Percentiles rank a stretch among this genome's conserved stretches.
These are phyloP conservation scores for Cheilosia impressa DNA, from an alignment of 2,888 invertebrate genomes.

Conservation along the genomic window DNA sequence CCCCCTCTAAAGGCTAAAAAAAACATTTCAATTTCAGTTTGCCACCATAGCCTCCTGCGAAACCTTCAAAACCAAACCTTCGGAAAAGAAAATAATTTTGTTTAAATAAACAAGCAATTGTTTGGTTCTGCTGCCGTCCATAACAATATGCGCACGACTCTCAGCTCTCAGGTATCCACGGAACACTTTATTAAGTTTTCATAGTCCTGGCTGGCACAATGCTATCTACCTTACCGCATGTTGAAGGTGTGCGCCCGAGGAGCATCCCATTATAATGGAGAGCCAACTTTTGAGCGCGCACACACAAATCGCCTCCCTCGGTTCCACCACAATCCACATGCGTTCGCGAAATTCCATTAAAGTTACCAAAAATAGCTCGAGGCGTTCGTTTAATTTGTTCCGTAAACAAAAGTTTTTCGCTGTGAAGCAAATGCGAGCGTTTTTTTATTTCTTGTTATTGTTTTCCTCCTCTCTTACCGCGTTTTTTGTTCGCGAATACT, in stretches of 20 bases:
- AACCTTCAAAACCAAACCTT: background rate
- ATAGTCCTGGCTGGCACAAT: conserved; percentile 23
- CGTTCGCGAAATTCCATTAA: conserved; percentile 71
- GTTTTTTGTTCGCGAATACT: conserved; percentile 32
- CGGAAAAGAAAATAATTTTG: conserved; percentile 17
- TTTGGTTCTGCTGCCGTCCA: conserved; percentile 18
- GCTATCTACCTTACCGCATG: conserved; percentile 1
- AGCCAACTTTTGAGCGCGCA: conserved; percentile 50
- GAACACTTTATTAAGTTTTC: conserved; percentile 56
- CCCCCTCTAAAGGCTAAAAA: no score
- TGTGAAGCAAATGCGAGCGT: conserved; percentile 39
- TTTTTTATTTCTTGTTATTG: conserved; percentile 26
- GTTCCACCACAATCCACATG: conserved; percentile 54
- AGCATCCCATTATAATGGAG: conserved; percentile 54
- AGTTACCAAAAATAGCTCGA: conserved; percentile 68
- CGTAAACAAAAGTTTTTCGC: conserved; percentile 68
- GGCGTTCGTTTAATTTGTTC: conserved; percentile 71
- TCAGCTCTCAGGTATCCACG: conserved; percentile 21
- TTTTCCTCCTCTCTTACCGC: background rate
- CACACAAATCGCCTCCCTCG: conserved; percentile 59
- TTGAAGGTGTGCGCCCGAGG: conserved; percentile 43
- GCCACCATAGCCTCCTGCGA: no score
- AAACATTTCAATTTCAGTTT: no score
- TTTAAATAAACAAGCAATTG: conserved; percentile 51
- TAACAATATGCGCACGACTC: conserved; percentile 29